phyloP scores from a whole-genome alignment of 2,888 invertebrate genomes.

The Eumacrocentrus americanus region DNA sequence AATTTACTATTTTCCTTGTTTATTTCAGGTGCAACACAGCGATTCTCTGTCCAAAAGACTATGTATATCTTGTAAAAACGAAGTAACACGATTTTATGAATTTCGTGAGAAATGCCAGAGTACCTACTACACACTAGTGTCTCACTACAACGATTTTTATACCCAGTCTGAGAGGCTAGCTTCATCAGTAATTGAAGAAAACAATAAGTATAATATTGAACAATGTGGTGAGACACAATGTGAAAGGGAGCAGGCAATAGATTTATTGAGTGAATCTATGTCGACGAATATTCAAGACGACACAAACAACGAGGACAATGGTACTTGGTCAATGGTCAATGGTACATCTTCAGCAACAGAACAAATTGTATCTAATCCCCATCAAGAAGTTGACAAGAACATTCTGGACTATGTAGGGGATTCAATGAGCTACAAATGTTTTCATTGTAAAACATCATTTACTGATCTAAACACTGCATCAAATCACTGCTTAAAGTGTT shows the following conservation, averaged over 20 bases:
- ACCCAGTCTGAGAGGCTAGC: too few relatives aligned
- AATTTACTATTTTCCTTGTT: not conserved
- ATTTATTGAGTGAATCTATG: too few relatives aligned
- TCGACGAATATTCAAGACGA: too few relatives aligned
- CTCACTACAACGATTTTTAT: not conserved
- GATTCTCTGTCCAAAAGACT: conserved; percentile 35
- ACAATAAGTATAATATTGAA: not conserved
- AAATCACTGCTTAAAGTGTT: conserved; percentile 34
- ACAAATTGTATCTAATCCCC: not conserved
- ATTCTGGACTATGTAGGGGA: not conserved
- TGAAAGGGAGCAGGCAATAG: not conserved
- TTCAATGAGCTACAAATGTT: conserved; percentile 36
- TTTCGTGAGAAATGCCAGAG: conserved; percentile 37
- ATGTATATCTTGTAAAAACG: conserved; percentile 35
- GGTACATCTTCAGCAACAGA: not conserved
- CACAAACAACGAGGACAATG: not conserved
- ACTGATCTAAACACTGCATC: conserved; percentile 33
- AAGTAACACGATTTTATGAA: conserved; percentile 33
- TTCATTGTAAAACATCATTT: conserved; percentile 35
- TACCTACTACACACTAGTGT: conserved; percentile 31
- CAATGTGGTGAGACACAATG: not conserved
- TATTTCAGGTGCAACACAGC: conserved; percentile 35
- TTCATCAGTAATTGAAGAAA: not conserved
- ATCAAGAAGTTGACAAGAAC: not conserved
- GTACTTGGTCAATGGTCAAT: not conserved